Percentiles rank a stretch among this genome's conserved stretches.
These are phyloP conservation scores for Columba guinea DNA, from an alignment of 2,797 vertebrate species.

Conservation along the genomic window DNA sequence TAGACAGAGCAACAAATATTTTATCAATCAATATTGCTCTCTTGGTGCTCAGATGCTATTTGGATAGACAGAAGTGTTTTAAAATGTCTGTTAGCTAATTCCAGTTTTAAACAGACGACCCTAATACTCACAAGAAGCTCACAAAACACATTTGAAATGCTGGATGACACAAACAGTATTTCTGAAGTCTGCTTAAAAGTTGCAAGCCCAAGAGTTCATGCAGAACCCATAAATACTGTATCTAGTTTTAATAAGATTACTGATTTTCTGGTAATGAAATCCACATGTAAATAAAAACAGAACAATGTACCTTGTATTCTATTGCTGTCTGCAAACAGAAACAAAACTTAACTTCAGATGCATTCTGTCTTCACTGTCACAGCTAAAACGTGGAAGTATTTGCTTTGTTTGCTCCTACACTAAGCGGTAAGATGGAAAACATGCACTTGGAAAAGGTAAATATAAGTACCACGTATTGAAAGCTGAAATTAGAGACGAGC, in stretches of 20 bases:
- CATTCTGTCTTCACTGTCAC: neutral
- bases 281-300: neutral
- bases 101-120: neutral
- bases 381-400: neutral
- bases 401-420: neutral
- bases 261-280: neutral
- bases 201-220: neutral
- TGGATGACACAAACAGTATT: neutral
- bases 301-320: neutral
- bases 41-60: neutral
- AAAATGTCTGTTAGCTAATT: constrained; percentile 21
- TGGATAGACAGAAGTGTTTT: neutral
- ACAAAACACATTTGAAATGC: neutral
- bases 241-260: neutral
- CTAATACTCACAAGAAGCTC: neutral
- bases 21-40: constrained; percentile 34
- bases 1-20: constrained; percentile 46
- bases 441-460: neutral
- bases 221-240: neutral
- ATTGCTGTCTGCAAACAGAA: neutral
- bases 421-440: neutral
- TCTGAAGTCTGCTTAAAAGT: neutral
- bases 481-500: neutral
- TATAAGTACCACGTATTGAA: neutral
- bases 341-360: neutral